Percentiles rank a stretch among this genome's conserved stretches.
Evolutionary conservation across 2,797 vertebrate genomes (phyloP).

Genomic region (Perdix hodgsoniae): DNA sequence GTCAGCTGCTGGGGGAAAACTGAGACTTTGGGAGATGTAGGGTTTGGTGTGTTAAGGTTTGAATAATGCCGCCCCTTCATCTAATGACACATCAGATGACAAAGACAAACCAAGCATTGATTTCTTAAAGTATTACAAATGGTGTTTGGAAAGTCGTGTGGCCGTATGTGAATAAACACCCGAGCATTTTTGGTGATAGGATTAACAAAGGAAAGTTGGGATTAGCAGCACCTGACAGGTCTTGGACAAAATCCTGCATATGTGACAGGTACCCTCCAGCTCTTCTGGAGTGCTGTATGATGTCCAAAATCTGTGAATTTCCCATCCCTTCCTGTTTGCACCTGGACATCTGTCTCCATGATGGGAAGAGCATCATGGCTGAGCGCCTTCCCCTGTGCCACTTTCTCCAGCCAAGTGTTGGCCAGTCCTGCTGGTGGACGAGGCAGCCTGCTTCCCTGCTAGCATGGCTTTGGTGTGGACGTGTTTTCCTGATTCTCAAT

Average conservation of each 20-base stretch:
- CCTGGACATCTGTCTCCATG: background rate
- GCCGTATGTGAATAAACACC: background rate
- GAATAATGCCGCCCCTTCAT: background rate
- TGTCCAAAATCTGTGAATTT: background rate
- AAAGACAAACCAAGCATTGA: background rate
- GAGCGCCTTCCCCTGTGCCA: too few species aligned
- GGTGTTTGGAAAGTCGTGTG: background rate
- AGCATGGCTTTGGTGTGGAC: background rate
- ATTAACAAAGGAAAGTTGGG: background rate
- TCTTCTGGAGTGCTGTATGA: background rate
- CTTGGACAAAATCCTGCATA: constrained; percentile 6
- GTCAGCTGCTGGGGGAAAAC: background rate
- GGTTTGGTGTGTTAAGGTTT: background rate
- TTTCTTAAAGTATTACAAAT: background rate
- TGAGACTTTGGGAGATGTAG: background rate
- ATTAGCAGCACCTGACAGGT: background rate
- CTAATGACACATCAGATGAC: background rate
- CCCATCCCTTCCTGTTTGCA: background rate
- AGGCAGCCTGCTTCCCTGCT: too few species aligned
- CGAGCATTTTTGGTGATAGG: background rate
- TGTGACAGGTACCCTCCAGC: background rate
- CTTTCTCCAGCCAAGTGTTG: too few species aligned
- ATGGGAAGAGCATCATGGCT: background rate
- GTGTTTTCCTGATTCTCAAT: background rate
- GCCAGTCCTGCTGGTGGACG: too few species aligned